Base-by-base conservation (phyloP, 2,888 invertebrate species). In the Phengaris arion region DNA sequence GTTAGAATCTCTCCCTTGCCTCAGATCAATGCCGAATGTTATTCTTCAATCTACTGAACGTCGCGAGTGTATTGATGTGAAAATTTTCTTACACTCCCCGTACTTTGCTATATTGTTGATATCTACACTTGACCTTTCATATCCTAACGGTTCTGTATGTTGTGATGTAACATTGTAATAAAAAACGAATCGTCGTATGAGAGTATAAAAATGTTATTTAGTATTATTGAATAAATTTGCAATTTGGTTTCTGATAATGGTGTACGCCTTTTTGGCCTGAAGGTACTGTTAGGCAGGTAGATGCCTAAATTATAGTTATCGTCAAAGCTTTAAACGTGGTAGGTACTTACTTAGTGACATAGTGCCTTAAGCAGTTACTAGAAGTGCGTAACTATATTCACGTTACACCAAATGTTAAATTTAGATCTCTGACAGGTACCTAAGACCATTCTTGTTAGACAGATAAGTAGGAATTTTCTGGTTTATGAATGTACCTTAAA, bases 11-110 rank as follows among this genome's bases (percentile, higher is more conserved):
- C 70, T 75, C 79, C 80, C 82, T 83, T 85, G 82, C 83, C 85
- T 86, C 82, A 82, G 83, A 84, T 82, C 83, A 80, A 82, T 83
- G 81, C 82, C 78, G 81, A 81, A 87, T 91, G 92, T 93, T 93
- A 92, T 93, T 93, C 86, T 93, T 93, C 83, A 86, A 93, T 93
- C 85, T 86, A 85, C 85, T 86, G 87, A 85, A 90, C 87, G 88
- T 90, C 89, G 85, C 86, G 85, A 85, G 81, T 84, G 85, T 83
- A 88, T 92, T 89, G 86, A 89, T 88, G 87, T 88, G 85, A 87
- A 87, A 85, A 87, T 85, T 79, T 83, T 84, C 79, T 81, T 75
- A 80, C 81, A 83, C 35, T 35, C 35, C 35, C 2, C 35, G 35
- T 35, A 35, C 79, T 84, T 82, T 64, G 35, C 64, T 6, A 35